Conservation (phyloP, 2,113 vertebrate genomes). For the Amia ocellicauda region DNA sequence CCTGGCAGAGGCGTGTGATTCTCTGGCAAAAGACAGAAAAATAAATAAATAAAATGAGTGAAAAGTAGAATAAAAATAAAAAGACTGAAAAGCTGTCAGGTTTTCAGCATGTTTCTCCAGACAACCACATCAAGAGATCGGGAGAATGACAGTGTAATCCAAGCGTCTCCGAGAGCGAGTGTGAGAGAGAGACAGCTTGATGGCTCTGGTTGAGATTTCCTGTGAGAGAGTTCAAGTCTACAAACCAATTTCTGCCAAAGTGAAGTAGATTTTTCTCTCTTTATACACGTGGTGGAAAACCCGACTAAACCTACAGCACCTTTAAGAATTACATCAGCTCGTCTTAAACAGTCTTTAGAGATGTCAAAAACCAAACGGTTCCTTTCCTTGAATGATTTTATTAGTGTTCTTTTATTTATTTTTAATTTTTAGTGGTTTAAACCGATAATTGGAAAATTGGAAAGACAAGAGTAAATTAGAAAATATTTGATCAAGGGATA, state of each 20-base stretch:
- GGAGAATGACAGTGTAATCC: background rate
- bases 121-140: background rate
- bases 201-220: background rate
- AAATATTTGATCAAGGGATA: too few species aligned
- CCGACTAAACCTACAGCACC: background rate
- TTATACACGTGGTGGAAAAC: background rate
- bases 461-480: too few species aligned
- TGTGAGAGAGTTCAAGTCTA: background rate
- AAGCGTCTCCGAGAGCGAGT: background rate
- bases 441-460: too few species aligned
- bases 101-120: constrained; percentile 1
- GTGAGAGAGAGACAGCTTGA: background rate
- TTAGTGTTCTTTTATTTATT: too few species aligned
- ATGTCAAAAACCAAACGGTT: too few species aligned
- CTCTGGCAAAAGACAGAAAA: background rate
- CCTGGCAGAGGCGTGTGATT: background rate
- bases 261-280: background rate
- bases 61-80: too few species aligned
- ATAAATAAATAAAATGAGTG: too few species aligned
- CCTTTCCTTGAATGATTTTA: too few species aligned
- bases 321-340: too few species aligned
- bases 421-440: too few species aligned
- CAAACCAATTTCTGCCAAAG: background rate
- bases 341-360: too few species aligned
- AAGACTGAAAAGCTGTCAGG: background rate